Evolutionary conservation across 2,113 vertebrate genomes (phyloP).

Genomic region (Rutilus rutilus): DNA sequence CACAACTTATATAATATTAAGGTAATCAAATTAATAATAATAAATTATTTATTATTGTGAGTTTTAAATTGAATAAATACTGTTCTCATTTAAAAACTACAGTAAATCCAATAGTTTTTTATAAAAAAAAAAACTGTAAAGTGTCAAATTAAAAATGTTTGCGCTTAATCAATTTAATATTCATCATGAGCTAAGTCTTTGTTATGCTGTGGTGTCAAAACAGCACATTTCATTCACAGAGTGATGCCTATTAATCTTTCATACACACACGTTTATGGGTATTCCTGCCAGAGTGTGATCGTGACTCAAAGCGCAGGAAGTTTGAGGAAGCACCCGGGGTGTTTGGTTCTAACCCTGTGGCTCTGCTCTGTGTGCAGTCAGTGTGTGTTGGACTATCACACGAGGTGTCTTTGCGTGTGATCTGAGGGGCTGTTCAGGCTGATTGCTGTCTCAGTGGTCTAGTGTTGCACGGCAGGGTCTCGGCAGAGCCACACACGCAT

Average conservation of each 20-base stretch:
- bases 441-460: slow-evolving; percentile 61
- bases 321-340: background rate
- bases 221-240: background rate
- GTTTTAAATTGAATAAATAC: no score
- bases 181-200: background rate
- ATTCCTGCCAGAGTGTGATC: slow-evolving; percentile 44
- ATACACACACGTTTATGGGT: slow-evolving; percentile 32
- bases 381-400: slow-evolving; percentile 52
- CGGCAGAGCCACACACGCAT: slow-evolving; percentile 60
- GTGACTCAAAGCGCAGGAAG: slow-evolving; percentile 37
- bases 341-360: slow-evolving; percentile 29
- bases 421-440: slow-evolving; percentile 59
- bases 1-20: no score
- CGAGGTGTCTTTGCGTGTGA: slow-evolving; percentile 63
- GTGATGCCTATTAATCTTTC: background rate
- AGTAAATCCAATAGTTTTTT: no score
- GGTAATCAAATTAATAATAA: no score
- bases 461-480: slow-evolving; percentile 59
- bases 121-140: no score
- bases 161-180: no score
- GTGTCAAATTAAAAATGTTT: no score
- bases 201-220: background rate
- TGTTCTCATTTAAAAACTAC: no score
- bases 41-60: no score
- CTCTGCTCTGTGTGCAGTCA: slow-evolving; percentile 7